Percentiles rank a stretch among this genome's conserved stretches.
Conservation (phyloP, 2,113 vertebrate genomes). For the Crotalus horridus region DNA sequence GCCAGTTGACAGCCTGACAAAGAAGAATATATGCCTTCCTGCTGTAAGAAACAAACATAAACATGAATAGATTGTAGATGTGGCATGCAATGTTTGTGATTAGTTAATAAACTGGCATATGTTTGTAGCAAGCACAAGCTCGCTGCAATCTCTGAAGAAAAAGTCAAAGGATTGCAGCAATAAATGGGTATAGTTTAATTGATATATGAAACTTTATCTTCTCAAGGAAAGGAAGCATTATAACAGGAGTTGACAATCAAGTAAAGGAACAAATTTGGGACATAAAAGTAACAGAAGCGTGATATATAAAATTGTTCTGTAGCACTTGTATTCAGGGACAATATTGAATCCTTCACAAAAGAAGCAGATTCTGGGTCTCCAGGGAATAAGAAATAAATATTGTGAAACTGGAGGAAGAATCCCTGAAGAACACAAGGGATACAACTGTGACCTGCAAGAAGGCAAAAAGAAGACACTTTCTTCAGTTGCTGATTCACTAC, state of each 20-base stretch:
- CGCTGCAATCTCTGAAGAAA: neutral
- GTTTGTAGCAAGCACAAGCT: neutral
- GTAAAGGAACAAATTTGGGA: neutral
- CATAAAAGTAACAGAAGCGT: neutral
- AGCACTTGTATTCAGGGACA: neutral
- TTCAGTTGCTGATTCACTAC: neutral
- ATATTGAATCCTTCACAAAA: neutral
- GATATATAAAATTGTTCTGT: neutral
- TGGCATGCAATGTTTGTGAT: neutral
- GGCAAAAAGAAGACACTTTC: neutral
- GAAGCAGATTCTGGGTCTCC: neutral
- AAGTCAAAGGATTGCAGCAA: neutral
- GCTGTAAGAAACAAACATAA: neutral
- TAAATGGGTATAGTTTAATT: neutral
- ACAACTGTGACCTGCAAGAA: neutral
- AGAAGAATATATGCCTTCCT: neutral
- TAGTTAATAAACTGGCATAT: neutral
- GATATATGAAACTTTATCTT: neutral
- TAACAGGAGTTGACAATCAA: neutral
- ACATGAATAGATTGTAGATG: neutral
- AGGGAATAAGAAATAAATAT: neutral
- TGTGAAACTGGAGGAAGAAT: neutral
- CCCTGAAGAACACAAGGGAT: neutral
- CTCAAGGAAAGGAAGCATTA: neutral
- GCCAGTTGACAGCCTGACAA: neutral